Evolutionary conservation across 1,140 invertebrate genomes (phyloP), one percentile per base, ranked within the genome.

Genomic region (Hypothenemus hampei): DNA sequence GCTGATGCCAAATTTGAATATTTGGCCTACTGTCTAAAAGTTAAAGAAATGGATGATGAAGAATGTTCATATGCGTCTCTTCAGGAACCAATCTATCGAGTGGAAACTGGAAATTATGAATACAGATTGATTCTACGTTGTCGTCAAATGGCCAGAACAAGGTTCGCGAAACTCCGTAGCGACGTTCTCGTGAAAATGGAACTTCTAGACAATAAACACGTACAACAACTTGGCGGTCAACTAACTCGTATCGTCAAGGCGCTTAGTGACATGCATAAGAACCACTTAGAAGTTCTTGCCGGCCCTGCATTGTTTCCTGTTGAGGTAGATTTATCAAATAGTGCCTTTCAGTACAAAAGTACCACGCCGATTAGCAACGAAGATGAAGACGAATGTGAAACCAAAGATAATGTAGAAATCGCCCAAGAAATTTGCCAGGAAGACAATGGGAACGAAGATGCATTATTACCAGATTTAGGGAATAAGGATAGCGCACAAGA

Each of bases 21-120:
- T 74, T 74, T 99, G 15, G 97, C 95, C 0, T 99, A 98, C 72
- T 99, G 96, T 71, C 74, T 99, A 31, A 99, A 98, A 78, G 89
- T 92, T 0, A 93, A 92, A 70, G 97, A 99, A 78, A 91, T 98
- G 87, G 96, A 99, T 67, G 97, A 99, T 72, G 96, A 99, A 71
- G 96, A 98, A 68, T 92, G 94, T 61, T 88, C 86, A 49, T 98
- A 93, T 71, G 86, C 87, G 23, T 84, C 91, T 0, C 69, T 98
- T n/a, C 92, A 97, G 68, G 96, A 99, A 71, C 94, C 96, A 0
- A 73, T 98, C 11, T 98, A 98, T 71, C 78, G 97, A 31, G 91
- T 99, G 0, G 96, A 98, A 75, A 98, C 97, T 4, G 96, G 96
- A 45, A 99, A 99, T 73, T 99, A 98, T 76, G 96, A 98, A 72